phyloP scores from a whole-genome alignment of 2,888 invertebrate genomes.

The Argyresthia albistria region DNA sequence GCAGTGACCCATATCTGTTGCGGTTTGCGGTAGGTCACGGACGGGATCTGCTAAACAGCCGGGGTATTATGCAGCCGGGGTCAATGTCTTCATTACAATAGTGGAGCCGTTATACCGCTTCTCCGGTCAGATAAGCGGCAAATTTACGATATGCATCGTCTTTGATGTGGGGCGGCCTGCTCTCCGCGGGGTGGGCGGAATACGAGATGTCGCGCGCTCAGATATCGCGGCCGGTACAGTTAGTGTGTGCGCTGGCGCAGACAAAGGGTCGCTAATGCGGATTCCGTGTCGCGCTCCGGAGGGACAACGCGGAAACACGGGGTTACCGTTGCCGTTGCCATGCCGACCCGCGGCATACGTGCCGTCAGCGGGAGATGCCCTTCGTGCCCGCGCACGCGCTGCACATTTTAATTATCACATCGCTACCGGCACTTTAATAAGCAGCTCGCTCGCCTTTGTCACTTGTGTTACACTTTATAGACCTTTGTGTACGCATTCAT shows the following conservation, averaged over 20 bases:
- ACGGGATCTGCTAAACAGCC: conserved; percentile 33
- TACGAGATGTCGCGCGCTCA: conserved; percentile 24
- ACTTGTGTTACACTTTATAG: conserved; percentile 6
- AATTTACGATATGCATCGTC: conserved; percentile 23
- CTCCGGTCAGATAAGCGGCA: conserved; percentile 24
- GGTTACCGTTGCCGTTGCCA: conserved; percentile 18
- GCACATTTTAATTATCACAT: conserved; percentile 2
- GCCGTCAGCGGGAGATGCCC: conserved; percentile 11
- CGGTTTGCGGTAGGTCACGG: conserved; percentile 51
- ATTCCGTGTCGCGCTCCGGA: conserved; percentile 23
- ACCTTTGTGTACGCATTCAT: conserved; percentile 22
- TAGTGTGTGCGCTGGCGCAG: conserved; percentile 16
- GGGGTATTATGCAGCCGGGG: conserved; percentile 13
- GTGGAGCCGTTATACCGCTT: conserved; percentile 18
- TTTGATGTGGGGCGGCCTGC: conserved; percentile 26
- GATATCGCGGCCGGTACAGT: conserved; percentile 22
- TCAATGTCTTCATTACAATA: conserved; percentile 17
- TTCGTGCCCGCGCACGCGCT: conserved; percentile 2
- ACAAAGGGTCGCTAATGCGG: conserved; percentile 35
- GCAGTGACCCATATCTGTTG: conserved; percentile 56
- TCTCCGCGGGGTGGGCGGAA: conserved; percentile 23
- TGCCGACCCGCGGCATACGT: background rate
- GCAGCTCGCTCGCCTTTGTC: background rate
- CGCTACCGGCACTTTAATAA: conserved; percentile 11
- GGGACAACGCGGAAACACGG: conserved; percentile 28